Conservation (phyloP, 1,140 invertebrate species). For the Delia radicum region DNA sequence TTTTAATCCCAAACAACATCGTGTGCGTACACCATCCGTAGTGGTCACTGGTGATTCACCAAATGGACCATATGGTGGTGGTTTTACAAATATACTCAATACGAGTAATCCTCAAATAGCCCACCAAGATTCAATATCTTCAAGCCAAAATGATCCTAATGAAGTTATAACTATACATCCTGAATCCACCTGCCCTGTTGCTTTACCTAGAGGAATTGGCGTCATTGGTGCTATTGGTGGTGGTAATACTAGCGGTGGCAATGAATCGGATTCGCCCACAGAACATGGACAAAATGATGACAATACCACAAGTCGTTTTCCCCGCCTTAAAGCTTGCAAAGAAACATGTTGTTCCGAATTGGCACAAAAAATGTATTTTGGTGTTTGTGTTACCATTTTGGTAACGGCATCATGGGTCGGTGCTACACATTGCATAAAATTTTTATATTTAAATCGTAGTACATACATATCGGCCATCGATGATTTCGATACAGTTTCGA, state of each 20-base stretch:
- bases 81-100: slow-evolving; percentile 54
- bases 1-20: slow-evolving; percentile 66
- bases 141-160: slow-evolving; percentile 60
- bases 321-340: slow-evolving; percentile 59
- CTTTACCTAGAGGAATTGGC: background rate
- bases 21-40: slow-evolving; percentile 69
- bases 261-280: slow-evolving; percentile 39
- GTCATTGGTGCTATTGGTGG: slow-evolving; percentile 27
- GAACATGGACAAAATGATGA: slow-evolving; percentile 41
- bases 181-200: slow-evolving; percentile 34
- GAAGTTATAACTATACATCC: slow-evolving; percentile 51
- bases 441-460: slow-evolving; percentile 68
- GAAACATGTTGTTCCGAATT: slow-evolving; percentile 70
- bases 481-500: slow-evolving; percentile 55
- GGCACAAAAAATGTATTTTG: slow-evolving; percentile 81
- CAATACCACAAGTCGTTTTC: slow-evolving; percentile 41
- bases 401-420: slow-evolving; percentile 87
- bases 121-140: slow-evolving; percentile 61
- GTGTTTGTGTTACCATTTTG: slow-evolving; percentile 79
- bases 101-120: slow-evolving; percentile 56
- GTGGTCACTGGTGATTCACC: slow-evolving; percentile 67
- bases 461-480: slow-evolving; percentile 55
- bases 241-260: slow-evolving; percentile 12
- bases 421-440: slow-evolving; percentile 84
- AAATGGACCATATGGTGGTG: slow-evolving; percentile 59